phyloP scores from a whole-genome alignment of 2,113 vertebrate species.

The Sardina pilchardus region DNA sequence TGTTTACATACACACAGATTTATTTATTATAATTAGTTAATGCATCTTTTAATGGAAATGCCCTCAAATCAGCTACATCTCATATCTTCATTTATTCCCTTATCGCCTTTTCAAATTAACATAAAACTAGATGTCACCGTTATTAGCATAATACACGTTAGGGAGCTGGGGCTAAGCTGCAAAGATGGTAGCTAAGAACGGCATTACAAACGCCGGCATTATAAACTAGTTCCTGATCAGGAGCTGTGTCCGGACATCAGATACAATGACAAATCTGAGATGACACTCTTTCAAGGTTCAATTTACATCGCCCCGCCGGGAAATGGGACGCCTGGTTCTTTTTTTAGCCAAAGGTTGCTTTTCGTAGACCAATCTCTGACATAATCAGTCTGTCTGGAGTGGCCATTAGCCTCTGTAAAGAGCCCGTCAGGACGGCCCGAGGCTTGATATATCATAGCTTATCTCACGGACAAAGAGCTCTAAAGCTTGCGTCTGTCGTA shows the following conservation, averaged over 20 bases:
- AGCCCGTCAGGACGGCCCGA: neutral
- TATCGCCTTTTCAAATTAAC: neutral
- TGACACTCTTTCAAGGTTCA: neutral
- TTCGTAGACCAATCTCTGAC: neutral
- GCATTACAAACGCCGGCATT: no score
- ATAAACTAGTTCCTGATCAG: neutral
- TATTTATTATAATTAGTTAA: neutral
- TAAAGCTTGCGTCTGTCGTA: neutral
- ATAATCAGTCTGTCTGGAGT: conserved; percentile 13
- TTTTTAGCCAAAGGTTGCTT: conserved; percentile 3
- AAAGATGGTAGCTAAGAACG: neutral
- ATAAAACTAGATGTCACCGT: neutral
- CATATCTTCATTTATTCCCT: neutral
- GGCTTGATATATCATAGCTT: neutral
- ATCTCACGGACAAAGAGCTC: neutral
- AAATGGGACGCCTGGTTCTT: neutral
- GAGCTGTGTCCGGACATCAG: neutral
- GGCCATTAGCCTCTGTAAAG: neutral
- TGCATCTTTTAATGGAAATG: neutral
- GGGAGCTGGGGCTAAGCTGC: neutral
- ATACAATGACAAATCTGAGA: neutral
- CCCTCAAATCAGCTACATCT: neutral
- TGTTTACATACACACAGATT: neutral
- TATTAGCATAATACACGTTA: neutral
- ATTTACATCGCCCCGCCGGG: neutral